Base-by-base conservation (phyloP, 2,113 vertebrate genomes). In the Oncorhynchus tshawytscha region DNA sequence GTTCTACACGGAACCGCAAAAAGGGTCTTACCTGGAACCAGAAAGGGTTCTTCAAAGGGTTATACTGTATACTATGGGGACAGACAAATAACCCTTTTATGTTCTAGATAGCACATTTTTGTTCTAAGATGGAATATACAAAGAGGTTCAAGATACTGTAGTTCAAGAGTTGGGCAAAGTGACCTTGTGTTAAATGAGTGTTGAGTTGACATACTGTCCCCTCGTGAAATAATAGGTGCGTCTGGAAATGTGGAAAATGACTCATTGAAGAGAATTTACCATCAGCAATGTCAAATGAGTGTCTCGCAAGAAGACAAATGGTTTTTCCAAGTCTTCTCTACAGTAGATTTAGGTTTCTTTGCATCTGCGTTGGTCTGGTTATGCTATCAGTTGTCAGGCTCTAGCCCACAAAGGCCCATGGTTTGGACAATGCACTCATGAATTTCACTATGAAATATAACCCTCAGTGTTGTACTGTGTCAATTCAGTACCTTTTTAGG, bases 241-340 rank as follows among this genome's bases (percentile, higher is more conserved):
- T 78, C 79, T 83, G 82, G 74, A 85, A 71, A 70, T 71, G 72
- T 81, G 77, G 73, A 82, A 80, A 82, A 76, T 82, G 67, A 77
- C 39, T 77, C 73, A 76, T 68, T 74, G 71, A 72, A 51, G 51
- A 54, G 16, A 54, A 54, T 54, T 54, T 54, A 54, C 13, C 51
- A 54, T 54, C 15, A 45, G 39, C 9, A 66, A 81, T 57, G 83
- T 83, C 74, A 82, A 51, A 77, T 66, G 59, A 5, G 15, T 49
- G 3, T 75, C 74, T 78, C 71, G 77, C 59, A 34, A 76, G 60
- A 45, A 11, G 39, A 13, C 71, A 31, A 72, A 49, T 1, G 15
- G 48, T 81, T 71, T 62, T 59, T 67, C 78, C 67, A 67, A 25
- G 22, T n/a, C 66, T 59, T 60, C 48, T 39, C 62, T 2, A 9